Evolutionary conservation across 2,888 invertebrate species (phyloP).

Genomic region (Mesoligia furuncula): DNA sequence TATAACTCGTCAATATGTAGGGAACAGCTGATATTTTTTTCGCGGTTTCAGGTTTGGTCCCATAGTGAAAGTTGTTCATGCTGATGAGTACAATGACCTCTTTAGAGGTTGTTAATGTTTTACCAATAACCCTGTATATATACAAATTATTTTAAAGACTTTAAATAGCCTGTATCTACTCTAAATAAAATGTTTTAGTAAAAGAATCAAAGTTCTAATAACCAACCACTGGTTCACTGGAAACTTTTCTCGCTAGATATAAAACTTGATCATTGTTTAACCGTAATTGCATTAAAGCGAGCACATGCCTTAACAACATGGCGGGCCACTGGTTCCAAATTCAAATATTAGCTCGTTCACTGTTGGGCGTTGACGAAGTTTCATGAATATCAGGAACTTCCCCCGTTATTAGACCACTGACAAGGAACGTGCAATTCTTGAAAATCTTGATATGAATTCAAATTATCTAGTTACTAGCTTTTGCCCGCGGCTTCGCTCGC

Average conservation of each 20-base stretch:
- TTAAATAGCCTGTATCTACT: background rate
- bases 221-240: no score
- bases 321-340: slow-evolving; percentile 53
- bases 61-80: no score
- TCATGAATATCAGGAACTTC: slow-evolving; percentile 17
- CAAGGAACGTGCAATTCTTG: background rate
- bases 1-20: no score
- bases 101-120: no score
- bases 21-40: no score
- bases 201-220: no score
- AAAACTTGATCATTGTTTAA: background rate
- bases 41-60: no score
- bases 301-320: slow-evolving; percentile 56
- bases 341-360: slow-evolving; percentile 62
- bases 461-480: slow-evolving; percentile 3
- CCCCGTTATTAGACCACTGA: slow-evolving; percentile 1
- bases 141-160: background rate
- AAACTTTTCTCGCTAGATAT: no score
- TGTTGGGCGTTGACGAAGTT: slow-evolving; percentile 34
- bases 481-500: no score
- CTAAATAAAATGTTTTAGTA: no score
- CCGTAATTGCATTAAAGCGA: background rate
- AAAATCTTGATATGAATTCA: slow-evolving; percentile 9
- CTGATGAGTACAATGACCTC: no score
- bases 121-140: no score